phyloP scores from a whole-genome alignment of 2,113 vertebrate genomes.

The Aythya baeri region DNA sequence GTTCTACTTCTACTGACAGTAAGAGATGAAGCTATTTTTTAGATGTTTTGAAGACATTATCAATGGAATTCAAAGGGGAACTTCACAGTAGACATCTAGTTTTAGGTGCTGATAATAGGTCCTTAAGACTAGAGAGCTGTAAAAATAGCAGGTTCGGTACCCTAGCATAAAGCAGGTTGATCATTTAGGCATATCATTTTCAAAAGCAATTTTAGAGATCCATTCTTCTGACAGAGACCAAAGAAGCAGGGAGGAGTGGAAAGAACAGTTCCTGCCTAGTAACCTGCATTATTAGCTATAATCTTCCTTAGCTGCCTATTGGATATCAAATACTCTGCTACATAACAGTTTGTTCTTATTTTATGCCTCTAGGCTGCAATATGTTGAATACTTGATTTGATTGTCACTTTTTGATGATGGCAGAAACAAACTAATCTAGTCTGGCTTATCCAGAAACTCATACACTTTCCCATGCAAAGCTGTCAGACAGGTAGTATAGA shows the following conservation, averaged over 20 bases:
- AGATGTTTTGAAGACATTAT: conserved; percentile 25
- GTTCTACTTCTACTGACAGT: background rate
- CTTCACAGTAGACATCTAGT: background rate
- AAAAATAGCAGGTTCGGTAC: conserved; percentile 17
- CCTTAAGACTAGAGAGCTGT: background rate
- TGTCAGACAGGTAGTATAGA: conserved; percentile 20
- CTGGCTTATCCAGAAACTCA: conserved; percentile 50
- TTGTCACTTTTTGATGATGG: conserved; percentile 20
- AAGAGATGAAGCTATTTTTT: background rate
- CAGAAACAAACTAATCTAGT: conserved; percentile 33
- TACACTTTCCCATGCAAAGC: conserved; percentile 1
- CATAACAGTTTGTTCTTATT: background rate
- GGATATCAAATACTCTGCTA: background rate
- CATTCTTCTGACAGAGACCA: background rate
- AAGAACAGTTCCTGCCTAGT: background rate
- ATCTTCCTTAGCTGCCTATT: background rate
- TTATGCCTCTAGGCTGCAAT: background rate
- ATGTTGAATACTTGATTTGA: background rate
- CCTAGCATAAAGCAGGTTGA: background rate
- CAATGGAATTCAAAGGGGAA: conserved; percentile 9
- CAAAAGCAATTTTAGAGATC: background rate
- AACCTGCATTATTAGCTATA: conserved; percentile 7
- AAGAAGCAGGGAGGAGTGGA: background rate
- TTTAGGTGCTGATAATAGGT: conserved; percentile 36
- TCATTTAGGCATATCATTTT: conserved; percentile 27